A percentile compares a stretch with the other conserved stretches of the same genome.
Evolutionary conservation across 2,888 invertebrate species (phyloP).

Genomic region (Vesta saturnalis): DNA sequence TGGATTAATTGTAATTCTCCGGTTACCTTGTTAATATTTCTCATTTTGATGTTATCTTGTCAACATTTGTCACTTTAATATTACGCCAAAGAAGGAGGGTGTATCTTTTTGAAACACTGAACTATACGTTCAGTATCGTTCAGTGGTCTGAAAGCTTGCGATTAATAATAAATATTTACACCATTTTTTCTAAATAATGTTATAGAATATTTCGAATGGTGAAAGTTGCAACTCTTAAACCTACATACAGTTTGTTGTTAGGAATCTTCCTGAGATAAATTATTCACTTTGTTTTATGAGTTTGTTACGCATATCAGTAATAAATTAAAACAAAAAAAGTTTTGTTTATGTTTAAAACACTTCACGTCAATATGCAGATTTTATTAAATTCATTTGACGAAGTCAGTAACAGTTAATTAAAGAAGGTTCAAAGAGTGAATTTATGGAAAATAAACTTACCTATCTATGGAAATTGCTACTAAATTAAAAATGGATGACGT

Average conservation of each 20-base stretch:
- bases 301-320: slow-evolving; percentile 1
- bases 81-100: too few species aligned
- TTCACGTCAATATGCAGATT: slow-evolving; percentile 11
- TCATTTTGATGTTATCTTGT: too few species aligned
- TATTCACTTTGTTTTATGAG: background rate
- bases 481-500: slow-evolving; percentile 98
- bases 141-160: too few species aligned
- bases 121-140: too few species aligned
- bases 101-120: too few species aligned
- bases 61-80: too few species aligned
- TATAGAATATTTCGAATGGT: too few species aligned
- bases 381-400: slow-evolving; percentile 21
- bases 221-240: background rate
- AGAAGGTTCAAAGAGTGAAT: background rate
- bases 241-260: background rate
- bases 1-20: too few species aligned
- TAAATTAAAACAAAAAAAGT: slow-evolving; percentile 16
- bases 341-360: slow-evolving; percentile 17
- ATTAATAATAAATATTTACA: too few species aligned
- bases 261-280: too few species aligned
- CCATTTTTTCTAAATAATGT: too few species aligned
- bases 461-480: slow-evolving; percentile 97
- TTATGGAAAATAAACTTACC: slow-evolving; percentile 69
- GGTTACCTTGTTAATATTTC: too few species aligned
- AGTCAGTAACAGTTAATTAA: slow-evolving; percentile 15